Percentiles rank a stretch among this genome's conserved stretches.
These are phyloP conservation scores for Euphydryas editha DNA, from an alignment of 2,888 invertebrate species.

Conservation along the genomic window DNA sequence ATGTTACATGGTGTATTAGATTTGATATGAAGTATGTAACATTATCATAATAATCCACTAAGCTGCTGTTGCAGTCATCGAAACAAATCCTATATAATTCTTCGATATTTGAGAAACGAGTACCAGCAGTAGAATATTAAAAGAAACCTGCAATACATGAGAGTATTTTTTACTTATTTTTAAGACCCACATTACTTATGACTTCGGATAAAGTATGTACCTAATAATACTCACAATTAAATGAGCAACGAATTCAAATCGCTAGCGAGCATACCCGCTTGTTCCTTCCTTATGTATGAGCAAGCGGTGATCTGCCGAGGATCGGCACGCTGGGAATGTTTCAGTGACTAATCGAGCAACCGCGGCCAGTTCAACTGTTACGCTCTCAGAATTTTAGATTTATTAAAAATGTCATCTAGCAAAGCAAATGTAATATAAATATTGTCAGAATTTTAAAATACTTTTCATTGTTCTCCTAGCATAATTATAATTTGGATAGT, in stretches of 20 bases:
- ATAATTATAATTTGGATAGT: too few relatives aligned
- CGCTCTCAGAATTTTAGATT: conserved; percentile 31
- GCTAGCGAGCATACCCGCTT: conserved; percentile 28
- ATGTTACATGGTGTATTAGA: too few relatives aligned
- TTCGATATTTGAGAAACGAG: too few relatives aligned
- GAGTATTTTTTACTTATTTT: neutral
- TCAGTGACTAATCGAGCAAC: conserved; percentile 74
- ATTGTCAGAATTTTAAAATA: neutral
- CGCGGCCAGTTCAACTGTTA: conserved; percentile 58
- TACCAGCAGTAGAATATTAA: too few relatives aligned
- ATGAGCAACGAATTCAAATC: conserved; percentile 14
- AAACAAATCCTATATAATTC: too few relatives aligned
- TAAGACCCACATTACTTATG: neutral
- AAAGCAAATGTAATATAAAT: neutral
- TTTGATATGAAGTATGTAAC: too few relatives aligned
- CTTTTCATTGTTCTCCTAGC: too few relatives aligned
- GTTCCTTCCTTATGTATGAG: conserved; percentile 37
- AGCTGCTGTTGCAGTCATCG: too few relatives aligned
- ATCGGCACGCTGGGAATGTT: conserved; percentile 73
- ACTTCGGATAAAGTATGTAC: neutral
- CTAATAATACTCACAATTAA: conserved; percentile 1
- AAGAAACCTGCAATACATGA: too few relatives aligned
- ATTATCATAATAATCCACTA: too few relatives aligned
- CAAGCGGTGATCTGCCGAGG: conserved; percentile 52
- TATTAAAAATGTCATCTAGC: conserved; percentile 2